A percentile compares a stretch with the other conserved stretches of the same genome.
Evolutionary conservation across 2,797 vertebrate genomes (phyloP).

Genomic region (Paguma larvata): DNA sequence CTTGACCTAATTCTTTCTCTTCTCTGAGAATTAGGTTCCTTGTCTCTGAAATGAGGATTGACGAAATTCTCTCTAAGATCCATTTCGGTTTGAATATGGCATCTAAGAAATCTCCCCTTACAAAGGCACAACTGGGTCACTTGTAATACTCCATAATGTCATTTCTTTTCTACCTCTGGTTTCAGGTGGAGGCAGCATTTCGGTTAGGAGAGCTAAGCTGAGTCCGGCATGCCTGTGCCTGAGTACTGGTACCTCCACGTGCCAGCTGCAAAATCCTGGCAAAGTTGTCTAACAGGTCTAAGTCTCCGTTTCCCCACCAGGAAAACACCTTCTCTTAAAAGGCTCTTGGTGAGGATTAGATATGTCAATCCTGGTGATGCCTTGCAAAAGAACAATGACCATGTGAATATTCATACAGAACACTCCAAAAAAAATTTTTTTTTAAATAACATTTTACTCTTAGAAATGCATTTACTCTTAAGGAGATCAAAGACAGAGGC

Average conservation of each 20-base stretch:
- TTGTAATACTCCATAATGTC: not conserved
- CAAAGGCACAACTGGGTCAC: not conserved
- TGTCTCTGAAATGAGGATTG: not conserved
- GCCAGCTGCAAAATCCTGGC: not conserved
- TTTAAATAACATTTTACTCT: not conserved
- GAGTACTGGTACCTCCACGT: not conserved
- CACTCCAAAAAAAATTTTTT: not conserved
- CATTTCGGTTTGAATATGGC: not conserved
- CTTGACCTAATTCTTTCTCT: not conserved
- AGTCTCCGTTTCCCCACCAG: not conserved
- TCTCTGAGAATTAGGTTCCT: not conserved
- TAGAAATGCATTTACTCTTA: constrained; percentile 9
- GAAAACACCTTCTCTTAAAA: not conserved
- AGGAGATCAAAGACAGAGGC: not conserved
- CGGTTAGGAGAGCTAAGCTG: not conserved
- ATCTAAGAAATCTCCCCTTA: not conserved
- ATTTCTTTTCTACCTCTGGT: not conserved
- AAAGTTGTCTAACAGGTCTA: no score
- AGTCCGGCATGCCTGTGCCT: not conserved
- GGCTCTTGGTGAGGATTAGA: not conserved
- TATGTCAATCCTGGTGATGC: not conserved
- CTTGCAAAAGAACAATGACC: not conserved
- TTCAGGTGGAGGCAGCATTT: constrained; percentile 12
- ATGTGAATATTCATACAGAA: not conserved
- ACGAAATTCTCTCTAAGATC: constrained; percentile 14